A percentile compares a stretch with the other conserved stretches of the same genome.
Conservation (phyloP, 2,888 invertebrate species). For the Odontomyia ornata region DNA sequence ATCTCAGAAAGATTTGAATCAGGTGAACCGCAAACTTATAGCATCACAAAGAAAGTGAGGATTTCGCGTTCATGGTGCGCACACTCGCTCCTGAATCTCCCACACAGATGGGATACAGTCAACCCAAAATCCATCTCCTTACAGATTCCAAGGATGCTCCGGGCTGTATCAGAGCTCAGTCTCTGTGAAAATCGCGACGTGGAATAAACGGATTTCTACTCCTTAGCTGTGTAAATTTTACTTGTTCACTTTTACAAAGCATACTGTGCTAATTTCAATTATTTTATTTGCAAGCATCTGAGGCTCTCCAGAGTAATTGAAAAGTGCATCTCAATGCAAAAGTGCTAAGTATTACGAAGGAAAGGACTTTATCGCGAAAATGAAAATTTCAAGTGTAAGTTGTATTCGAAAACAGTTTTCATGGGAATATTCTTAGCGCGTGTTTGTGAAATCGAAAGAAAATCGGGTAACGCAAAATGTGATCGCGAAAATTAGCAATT, state of each 20-base stretch:
- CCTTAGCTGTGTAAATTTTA: background rate
- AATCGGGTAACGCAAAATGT: too few species aligned
- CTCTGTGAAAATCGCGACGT: constrained; percentile 29
- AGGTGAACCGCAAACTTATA: too few species aligned
- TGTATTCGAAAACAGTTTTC: too few species aligned
- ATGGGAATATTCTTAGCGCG: too few species aligned
- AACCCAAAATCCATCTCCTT: background rate
- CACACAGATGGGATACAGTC: constrained; percentile 21
- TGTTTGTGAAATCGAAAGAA: too few species aligned
- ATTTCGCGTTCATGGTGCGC: constrained; percentile 3
- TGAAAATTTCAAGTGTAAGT: too few species aligned
- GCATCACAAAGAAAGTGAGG: background rate
- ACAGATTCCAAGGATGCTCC: constrained; percentile 38
- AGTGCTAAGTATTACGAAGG: too few species aligned
- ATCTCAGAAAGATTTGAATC: background rate
- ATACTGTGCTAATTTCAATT: background rate
- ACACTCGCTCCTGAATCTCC: constrained; percentile 13
- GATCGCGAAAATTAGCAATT: too few species aligned
- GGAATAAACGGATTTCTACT: constrained; percentile 10
- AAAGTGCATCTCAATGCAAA: too few species aligned
- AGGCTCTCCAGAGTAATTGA: too few species aligned
- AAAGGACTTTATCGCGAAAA: too few species aligned
- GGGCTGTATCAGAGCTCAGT: constrained; percentile 40
- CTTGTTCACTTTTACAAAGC: background rate
- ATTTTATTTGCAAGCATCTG: too few species aligned